Percentiles rank a stretch among this genome's conserved stretches.
Conservation (phyloP, 2,797 vertebrate genomes). For the Pagetopsis macropterus region DNA sequence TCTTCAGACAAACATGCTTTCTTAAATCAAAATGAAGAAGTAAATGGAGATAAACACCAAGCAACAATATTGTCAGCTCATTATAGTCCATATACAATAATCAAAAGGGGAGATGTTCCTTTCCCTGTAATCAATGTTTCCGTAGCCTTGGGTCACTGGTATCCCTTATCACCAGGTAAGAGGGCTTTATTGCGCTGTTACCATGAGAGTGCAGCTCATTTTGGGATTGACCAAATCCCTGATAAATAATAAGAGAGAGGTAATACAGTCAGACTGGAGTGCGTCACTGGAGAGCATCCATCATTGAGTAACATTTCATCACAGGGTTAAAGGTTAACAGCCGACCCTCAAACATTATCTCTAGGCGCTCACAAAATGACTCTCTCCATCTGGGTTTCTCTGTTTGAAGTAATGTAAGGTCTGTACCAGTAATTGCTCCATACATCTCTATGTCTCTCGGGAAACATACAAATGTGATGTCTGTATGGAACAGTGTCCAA, state of each 20-base stretch:
- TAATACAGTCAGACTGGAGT: neutral
- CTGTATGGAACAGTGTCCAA: neutral
- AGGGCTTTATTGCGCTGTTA: neutral
- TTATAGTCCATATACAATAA: neutral
- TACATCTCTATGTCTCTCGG: conserved; percentile 28
- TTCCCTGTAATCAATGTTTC: neutral
- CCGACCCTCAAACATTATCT: conserved; percentile 14
- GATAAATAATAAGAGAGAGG: conserved; percentile 1
- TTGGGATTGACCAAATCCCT: neutral
- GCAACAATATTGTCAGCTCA: neutral
- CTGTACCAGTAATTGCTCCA: conserved; percentile 33
- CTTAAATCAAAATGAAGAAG: neutral
- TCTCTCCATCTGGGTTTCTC: neutral
- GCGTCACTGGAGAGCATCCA: conserved; percentile 1
- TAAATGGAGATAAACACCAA: neutral
- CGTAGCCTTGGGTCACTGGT: neutral
- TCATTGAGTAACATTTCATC: conserved; percentile 8
- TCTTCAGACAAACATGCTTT: neutral
- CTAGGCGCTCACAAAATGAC: conserved; percentile 10
- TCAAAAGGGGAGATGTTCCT: neutral
- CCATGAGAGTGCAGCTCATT: neutral
- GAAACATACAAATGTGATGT: conserved; percentile 31
- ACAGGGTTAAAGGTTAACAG: conserved; percentile 52
- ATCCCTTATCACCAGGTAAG: neutral
- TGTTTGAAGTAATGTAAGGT: conserved; percentile 5